Base-by-base conservation (phyloP, 2,888 invertebrate genomes). In the Zele albiditarsus region DNA sequence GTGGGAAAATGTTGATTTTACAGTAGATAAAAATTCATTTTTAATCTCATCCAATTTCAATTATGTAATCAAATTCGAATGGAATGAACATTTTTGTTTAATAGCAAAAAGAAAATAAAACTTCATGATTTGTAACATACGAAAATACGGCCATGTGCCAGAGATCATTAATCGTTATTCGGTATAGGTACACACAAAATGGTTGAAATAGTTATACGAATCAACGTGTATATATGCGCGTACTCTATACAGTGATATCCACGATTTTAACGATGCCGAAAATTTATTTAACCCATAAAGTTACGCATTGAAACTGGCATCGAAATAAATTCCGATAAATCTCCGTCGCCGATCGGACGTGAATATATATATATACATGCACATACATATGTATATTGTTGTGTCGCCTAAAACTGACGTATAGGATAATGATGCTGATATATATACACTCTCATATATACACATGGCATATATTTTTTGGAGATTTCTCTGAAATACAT, bases 221-320 rank as follows among this genome's bases (percentile, higher is more conserved):
- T 42, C 10, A 10, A 16, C 16, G 25, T 38, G n/a, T n/a, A 62
- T 62, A 62, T 4, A 28, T 28, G 5, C 25, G 25, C 31, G 6
- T 28, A 16, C 2, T 20, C 63, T 2, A n/a, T n/a, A 20, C 38
- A 53, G 53, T 53, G n/a, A 53, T 49, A 25, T 38, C 33, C 27
- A 10, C n/a, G 70, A 38, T 65, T 72, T 65, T 57, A 65, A 72
- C 65, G 25, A 49, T 72, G 20, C 49, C n/a, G 31, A 65, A 66
- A 72, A 72, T 72, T 72, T 72, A 72, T 72, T 31, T 33, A 65
- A 66, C 33, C 72, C 53, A 72, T 72, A 72, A 72, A 72, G 28
- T 53, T 53, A 33, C 28, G 72, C 46, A 72, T 38, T 53, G 25
- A 66, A 72, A 66, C 38, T 53, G 25, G 53, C 65, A 66, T 72